Conservation (phyloP, 2,888 invertebrate genomes). For the Stenchaetothrips biformis region DNA sequence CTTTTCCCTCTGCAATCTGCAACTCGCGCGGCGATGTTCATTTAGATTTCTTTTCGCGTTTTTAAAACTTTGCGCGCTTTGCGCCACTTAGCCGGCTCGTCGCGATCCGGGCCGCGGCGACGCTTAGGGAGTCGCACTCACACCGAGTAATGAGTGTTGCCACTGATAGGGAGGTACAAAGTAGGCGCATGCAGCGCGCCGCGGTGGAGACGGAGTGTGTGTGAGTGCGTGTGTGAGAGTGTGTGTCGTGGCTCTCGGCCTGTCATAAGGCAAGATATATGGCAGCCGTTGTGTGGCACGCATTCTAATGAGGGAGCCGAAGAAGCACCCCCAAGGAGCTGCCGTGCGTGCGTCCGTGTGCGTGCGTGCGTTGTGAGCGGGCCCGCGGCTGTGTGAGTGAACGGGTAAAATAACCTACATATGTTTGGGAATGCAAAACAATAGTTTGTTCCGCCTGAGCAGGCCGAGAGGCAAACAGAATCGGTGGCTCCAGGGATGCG, state of each 20-base stretch:
- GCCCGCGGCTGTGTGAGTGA: neutral
- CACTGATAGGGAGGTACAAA: too few species aligned
- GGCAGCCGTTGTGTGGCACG: neutral
- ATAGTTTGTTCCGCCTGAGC: constrained; percentile 20
- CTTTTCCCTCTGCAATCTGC: too few species aligned
- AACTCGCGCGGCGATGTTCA: too few species aligned
- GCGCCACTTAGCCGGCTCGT: too few species aligned
- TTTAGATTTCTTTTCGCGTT: too few species aligned
- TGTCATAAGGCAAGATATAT: constrained; percentile 21
- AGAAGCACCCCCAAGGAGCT: constrained; percentile 4
- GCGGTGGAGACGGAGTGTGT: too few species aligned
- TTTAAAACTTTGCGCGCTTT: too few species aligned
- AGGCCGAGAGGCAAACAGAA: constrained; percentile 16
- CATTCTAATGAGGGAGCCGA: constrained; percentile 2
- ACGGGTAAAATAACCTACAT: constrained; percentile 21
- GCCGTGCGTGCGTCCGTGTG: neutral
- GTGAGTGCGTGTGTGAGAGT: too few species aligned
- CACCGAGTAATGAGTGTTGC: too few species aligned
- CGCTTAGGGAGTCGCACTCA: too few species aligned
- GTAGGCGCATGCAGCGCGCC: too few species aligned
- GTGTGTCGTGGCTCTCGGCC: neutral
- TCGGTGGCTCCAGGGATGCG: neutral
- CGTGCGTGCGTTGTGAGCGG: neutral
- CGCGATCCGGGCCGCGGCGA: too few species aligned
- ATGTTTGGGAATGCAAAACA: constrained; percentile 25